Evolutionary conservation across 2,888 invertebrate species (phyloP).

Genomic region (Yponomeuta evonymella): DNA sequence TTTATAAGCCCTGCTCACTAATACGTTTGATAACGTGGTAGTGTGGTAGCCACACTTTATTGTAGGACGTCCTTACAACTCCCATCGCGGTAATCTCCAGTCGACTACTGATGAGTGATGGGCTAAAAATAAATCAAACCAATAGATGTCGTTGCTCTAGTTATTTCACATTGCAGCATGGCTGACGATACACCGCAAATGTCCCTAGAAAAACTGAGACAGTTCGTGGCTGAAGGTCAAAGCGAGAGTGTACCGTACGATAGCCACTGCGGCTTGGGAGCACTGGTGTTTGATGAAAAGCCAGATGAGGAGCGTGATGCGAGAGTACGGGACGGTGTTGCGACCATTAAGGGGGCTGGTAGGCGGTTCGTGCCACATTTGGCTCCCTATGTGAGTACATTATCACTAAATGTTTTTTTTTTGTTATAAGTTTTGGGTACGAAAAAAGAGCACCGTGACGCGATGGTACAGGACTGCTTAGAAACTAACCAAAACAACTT

Average conservation of each 20-base stretch:
- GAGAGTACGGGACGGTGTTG: slow-evolving; percentile 24
- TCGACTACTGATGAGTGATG: no score
- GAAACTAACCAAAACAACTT: no score
- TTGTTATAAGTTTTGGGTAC: no score
- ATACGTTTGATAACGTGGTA: no score
- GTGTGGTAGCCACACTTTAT: no score
- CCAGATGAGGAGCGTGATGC: slow-evolving; percentile 39
- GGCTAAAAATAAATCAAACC: no score
- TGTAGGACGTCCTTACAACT: no score
- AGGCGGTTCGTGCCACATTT: slow-evolving; percentile 58
- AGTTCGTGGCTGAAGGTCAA: slow-evolving; percentile 38
- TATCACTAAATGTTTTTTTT: background rate
- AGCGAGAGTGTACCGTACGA: slow-evolving; percentile 45
- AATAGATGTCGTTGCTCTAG: background rate
- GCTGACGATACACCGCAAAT: slow-evolving; percentile 28
- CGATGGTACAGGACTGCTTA: no score
- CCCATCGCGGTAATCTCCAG: no score
- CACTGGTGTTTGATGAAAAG: slow-evolving; percentile 27
- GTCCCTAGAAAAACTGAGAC: slow-evolving; percentile 31
- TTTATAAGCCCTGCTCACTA: no score
- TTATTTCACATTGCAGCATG: slow-evolving; percentile 37
- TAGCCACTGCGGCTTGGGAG: slow-evolving; percentile 54
- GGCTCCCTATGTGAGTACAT: slow-evolving; percentile 58
- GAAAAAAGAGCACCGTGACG: no score
- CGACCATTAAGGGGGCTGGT: slow-evolving; percentile 31